phyloP scores from a whole-genome alignment of 2,113 vertebrate species.

The Sigmodon hispidus region DNA sequence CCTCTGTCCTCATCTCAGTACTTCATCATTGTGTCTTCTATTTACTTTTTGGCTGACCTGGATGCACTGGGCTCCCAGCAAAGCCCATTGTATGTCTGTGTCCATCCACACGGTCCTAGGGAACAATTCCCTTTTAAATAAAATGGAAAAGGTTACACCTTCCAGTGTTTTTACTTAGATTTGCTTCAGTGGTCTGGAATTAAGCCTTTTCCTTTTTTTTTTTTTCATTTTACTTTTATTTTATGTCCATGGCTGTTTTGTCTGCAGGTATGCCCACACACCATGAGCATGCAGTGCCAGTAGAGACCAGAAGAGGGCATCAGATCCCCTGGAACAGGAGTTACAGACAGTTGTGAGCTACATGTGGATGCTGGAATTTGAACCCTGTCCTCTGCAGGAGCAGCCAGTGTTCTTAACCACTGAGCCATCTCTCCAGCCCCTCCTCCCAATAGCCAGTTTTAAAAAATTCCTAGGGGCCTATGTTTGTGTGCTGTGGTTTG shows the following conservation, averaged over 20 bases:
- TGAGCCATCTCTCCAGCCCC: neutral
- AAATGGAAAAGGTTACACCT: neutral
- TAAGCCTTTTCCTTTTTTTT: no score
- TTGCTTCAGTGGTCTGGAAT: neutral
- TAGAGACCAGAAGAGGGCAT: neutral
- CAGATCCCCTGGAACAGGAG: neutral
- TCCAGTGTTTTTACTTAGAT: neutral
- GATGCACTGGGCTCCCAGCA: neutral
- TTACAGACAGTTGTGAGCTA: neutral
- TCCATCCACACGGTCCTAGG: neutral
- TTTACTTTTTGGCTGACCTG: neutral
- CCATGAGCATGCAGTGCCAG: neutral
- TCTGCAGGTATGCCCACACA: neutral
- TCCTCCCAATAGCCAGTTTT: neutral
- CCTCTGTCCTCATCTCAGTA: rapidly evolving
- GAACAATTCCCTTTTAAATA: rapidly evolving
- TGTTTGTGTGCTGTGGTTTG: neutral
- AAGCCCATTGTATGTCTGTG: neutral
- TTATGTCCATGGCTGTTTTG: neutral
- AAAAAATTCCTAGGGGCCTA: neutral
- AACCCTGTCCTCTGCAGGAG: neutral
- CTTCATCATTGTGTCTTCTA: neutral
- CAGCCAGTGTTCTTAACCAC: neutral
- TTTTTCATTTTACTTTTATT: neutral
- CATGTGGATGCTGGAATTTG: neutral